phyloP scores from a whole-genome alignment of 2,113 vertebrate species.

The Coturnix japonica region DNA sequence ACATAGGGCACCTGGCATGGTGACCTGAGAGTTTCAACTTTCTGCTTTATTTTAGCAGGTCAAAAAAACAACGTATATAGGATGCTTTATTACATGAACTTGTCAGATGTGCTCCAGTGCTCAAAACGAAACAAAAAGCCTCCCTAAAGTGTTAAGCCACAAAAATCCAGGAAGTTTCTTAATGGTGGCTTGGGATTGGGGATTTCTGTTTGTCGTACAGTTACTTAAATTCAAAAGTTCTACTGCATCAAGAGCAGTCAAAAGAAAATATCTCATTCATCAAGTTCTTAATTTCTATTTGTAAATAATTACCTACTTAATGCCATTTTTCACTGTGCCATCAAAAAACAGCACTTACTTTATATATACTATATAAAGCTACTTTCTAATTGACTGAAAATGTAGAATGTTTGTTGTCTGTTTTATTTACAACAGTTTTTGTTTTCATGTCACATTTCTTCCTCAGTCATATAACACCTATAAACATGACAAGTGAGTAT shows the following conservation, averaged over 20 bases:
- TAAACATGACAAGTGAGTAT: neutral
- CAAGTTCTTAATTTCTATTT: neutral
- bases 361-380: neutral
- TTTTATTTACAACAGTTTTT: neutral
- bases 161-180: neutral
- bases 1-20: neutral
- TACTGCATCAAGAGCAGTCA: neutral
- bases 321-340: neutral
- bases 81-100: neutral
- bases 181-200: neutral
- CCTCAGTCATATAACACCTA: neutral
- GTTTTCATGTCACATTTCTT: neutral
- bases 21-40: neutral
- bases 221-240: neutral
- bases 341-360: neutral
- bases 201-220: neutral
- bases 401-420: neutral
- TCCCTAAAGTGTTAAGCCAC: neutral
- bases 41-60: neutral
- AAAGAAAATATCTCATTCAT: neutral
- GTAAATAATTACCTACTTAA: neutral
- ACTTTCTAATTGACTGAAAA: neutral
- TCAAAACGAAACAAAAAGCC: neutral
- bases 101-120: neutral
- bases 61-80: neutral